Evolutionary conservation across 1,140 invertebrate genomes (phyloP).

Genomic region (Cotesia chilonis): DNA sequence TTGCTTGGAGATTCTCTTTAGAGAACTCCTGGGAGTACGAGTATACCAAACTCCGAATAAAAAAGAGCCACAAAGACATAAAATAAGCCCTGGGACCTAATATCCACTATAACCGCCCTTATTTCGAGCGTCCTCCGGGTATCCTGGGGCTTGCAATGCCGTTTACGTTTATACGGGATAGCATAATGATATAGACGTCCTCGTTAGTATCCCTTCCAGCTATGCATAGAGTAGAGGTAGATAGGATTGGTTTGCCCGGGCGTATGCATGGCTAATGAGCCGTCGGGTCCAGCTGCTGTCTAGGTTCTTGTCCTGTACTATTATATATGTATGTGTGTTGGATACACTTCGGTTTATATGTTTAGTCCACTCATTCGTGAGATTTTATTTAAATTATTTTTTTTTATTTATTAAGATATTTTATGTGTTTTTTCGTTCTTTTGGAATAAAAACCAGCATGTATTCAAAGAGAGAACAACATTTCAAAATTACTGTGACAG

Average conservation of each 20-base stretch:
- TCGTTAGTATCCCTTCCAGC: conserved; percentile 47
- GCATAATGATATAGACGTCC: conserved; percentile 65
- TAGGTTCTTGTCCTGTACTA: no score
- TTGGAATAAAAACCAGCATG: no score
- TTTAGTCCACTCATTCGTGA: no score
- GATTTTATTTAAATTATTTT: no score
- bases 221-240: conserved; percentile 20
- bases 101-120: conserved; percentile 55
- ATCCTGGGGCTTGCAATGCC: conserved; percentile 31
- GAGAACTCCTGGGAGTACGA: no score
- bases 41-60: background rate
- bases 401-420: no score
- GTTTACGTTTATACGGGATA: conserved; percentile 45
- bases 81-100: conserved; percentile 38
- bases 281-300: conserved; percentile 45
- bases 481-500: no score
- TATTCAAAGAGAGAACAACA: no score
- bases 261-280: conserved; percentile 64
- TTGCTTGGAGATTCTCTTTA: no score
- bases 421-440: no score
- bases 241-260: conserved; percentile 38
- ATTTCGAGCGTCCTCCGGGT: conserved; percentile 44
- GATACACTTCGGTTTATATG: no score
- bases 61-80: background rate
- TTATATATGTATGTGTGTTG: no score